Base-by-base conservation (phyloP, 2,797 vertebrate genomes). In the Microhierax caerulescens region DNA sequence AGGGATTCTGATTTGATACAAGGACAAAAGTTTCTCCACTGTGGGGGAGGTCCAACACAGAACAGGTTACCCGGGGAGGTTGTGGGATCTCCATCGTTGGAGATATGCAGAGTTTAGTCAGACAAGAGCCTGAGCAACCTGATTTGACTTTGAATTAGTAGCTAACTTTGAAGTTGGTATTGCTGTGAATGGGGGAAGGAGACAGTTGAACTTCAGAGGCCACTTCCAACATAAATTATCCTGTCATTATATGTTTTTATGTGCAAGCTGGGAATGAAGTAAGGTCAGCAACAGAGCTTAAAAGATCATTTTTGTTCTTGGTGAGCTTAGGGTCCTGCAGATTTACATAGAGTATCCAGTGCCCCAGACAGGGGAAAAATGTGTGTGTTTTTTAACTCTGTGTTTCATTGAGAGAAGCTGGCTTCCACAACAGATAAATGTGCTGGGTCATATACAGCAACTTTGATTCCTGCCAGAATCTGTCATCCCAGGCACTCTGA, bases 81-180 rank as follows among this genome's bases (percentile, higher is more conserved):
- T 81, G 32, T 54, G 20, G 30, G 14, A 57, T 83, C 50, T 61
- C 16, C 9, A 0, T 76, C 2, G 0, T 9, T 75, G 34, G 54
- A 57, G 32, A 65, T 41, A 24, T 0, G 7, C 25, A 83, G 65
- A 88, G 45, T 5, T 39, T 72, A 6, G 43, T 36, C 17, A 5
- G 63, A 50, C 75, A 69, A 93, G 54, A 57, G 67, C 30, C 39
- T 75, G 65, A 75, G 48, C 39, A 87, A 69, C 34, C 34, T 89
- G 67, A 69, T 72, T 70, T 70, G 90, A 61, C 85, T 96, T 93
- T 76, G 75, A 88, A 79, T 90, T 79, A 91, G 67, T 34, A 64
- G 34, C 32, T 67, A 16, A 43, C 87, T 96, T 84, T 60, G 80
- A 91, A 91, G 22, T 22, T 77, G 43, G 7, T 67, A 48, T 61